A percentile compares a stretch with the other conserved stretches of the same genome.
Evolutionary conservation across 1,140 invertebrate genomes (phyloP).

Genomic region (Plectrocnemia conspersa): DNA sequence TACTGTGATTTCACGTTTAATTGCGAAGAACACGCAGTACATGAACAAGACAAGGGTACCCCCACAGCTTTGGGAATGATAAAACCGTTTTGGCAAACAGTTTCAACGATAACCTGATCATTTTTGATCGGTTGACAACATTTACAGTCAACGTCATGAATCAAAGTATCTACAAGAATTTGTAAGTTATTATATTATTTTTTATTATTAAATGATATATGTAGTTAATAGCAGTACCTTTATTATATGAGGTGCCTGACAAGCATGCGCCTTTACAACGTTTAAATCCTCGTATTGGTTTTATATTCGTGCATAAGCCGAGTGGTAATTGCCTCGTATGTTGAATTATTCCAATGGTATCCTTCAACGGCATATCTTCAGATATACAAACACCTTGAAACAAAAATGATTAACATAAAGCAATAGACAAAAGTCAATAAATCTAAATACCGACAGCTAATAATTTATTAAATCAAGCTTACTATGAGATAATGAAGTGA

Average conservation of each 20-base stretch:
- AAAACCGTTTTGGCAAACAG: slow-evolving; percentile 54
- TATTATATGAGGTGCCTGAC: slow-evolving; percentile 61
- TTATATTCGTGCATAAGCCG: slow-evolving; percentile 58
- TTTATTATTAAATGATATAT: slow-evolving; percentile 6
- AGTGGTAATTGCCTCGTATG: slow-evolving; percentile 42
- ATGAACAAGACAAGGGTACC: slow-evolving; percentile 53
- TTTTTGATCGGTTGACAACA: slow-evolving; percentile 57
- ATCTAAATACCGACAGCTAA: slow-evolving; percentile 1
- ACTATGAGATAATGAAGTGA: slow-evolving; percentile 47
- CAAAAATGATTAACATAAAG: slow-evolving; percentile 3
- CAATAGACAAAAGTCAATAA: background rate
- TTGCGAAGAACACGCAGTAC: slow-evolving; percentile 53
- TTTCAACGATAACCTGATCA: slow-evolving; percentile 42
- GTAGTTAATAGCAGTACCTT: slow-evolving; percentile 43
- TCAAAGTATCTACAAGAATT: slow-evolving; percentile 49
- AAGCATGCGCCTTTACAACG: slow-evolving; percentile 63
- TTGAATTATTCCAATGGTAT: slow-evolving; percentile 55
- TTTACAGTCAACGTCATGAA: slow-evolving; percentile 52
- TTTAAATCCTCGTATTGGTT: slow-evolving; percentile 54
- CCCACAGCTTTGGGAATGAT: slow-evolving; percentile 47
- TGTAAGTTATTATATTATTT: slow-evolving; percentile 2
- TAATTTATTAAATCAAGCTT: slow-evolving; percentile 32
- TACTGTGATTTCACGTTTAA: too few species aligned
- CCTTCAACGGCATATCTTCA: slow-evolving; percentile 46
- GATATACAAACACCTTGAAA: slow-evolving; percentile 54